phyloP scores from a whole-genome alignment of 2,888 invertebrate genomes.

The Pheosia tremula region DNA sequence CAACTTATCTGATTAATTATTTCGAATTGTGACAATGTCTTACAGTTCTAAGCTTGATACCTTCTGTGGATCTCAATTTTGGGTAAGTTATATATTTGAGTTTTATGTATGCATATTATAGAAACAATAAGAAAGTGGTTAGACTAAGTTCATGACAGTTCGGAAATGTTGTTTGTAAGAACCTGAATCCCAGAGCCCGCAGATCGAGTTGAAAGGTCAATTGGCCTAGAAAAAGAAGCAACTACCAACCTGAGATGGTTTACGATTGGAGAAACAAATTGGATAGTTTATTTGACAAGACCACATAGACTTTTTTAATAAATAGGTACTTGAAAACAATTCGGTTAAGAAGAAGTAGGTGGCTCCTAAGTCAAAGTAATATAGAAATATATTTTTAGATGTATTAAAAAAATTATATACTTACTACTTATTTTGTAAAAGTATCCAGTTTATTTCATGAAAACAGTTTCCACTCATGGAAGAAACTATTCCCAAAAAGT shows the following conservation, averaged over 20 bases:
- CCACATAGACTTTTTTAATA: no score
- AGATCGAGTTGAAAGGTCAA: constrained; percentile 24
- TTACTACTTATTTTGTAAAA: no score
- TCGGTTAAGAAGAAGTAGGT: neutral
- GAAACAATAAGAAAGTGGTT: neutral
- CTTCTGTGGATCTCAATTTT: constrained; percentile 92
- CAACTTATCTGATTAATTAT: constrained; percentile 32
- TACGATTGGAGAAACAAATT: neutral
- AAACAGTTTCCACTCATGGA: no score
- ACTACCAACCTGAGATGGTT: neutral
- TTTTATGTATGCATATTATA: constrained; percentile 7
- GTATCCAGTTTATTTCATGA: no score
- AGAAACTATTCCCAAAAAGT: neutral
- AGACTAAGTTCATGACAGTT: neutral
- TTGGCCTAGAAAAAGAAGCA: constrained; percentile 4
- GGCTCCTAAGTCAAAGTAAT: neutral
- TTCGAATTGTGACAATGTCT: constrained; percentile 76
- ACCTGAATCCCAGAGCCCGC: constrained; percentile 20
- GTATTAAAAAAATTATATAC: no score
- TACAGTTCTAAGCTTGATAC: constrained; percentile 87
- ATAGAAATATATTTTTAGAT: no score
- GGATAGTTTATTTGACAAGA: neutral
- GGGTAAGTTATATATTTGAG: constrained; percentile 85
- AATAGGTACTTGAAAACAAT: no score
- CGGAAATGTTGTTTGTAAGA: constrained; percentile 19